Evolutionary conservation across 2,888 invertebrate genomes (phyloP), one percentile per base, ranked within the genome.

Genomic region (Eumerus sabulonum): DNA sequence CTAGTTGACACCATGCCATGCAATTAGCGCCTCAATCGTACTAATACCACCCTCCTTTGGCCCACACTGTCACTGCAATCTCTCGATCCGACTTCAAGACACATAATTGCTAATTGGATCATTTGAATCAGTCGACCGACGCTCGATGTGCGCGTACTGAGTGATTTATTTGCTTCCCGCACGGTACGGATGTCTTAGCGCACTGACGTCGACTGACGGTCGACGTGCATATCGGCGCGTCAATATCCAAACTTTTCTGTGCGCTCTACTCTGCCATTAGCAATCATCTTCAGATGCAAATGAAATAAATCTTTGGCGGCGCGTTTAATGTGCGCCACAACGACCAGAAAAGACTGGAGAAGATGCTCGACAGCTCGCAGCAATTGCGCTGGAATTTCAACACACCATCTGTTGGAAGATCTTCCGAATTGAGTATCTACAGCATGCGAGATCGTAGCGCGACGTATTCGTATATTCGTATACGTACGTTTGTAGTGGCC

Each of bases 1-100:
- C 67, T 74, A 79, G 79, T 79, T 79, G 79, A 79, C 79, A 79
- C 74, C 79, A 74, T 79, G 79, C 79, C 79, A 79, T 79, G 79
- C 79, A 79, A 79, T 79, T 79, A 79, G 79, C 79, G 79, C 79
- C 79, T 79, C 79, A 68, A 79, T 79, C 74, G 47, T 14, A 35
- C 54, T 17, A 59, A 50, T 40, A 27, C 54, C 54, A 19, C 50
- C 51, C 27, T 27, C 7, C n/a, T 27, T 27, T 27, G 27, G 27
- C 27, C 27, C 27, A 2, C 27, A 27, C 27, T 27, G 7, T 27
- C 27, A 4, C 27, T 27, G 7, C 27, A 27, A 27, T 27, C 27
- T 27, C 27, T 27, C 27, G 27, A 27, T 27, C 7, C 27, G 27
- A 27, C 27, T 27, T 27, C 27, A 51, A 51, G 48, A 63, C 74